Evolutionary conservation across 2,797 vertebrate species (phyloP).

Genomic region (Oreochromis grahami): DNA sequence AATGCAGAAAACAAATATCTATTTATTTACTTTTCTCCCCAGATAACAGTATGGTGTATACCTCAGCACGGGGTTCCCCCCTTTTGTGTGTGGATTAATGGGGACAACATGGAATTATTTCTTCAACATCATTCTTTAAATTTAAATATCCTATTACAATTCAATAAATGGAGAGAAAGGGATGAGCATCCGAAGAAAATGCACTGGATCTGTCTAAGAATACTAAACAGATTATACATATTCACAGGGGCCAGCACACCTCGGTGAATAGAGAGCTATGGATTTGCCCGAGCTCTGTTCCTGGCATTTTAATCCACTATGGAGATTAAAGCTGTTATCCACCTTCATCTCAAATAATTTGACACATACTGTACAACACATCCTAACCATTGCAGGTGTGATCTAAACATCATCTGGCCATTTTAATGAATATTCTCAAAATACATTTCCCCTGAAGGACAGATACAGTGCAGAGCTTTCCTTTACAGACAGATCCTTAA

Average conservation of each 20-base stretch:
- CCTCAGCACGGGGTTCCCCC: not conserved
- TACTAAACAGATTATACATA: constrained; percentile 81
- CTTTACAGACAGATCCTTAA: not conserved
- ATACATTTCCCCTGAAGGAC: not conserved
- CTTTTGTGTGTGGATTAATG: constrained; percentile 28
- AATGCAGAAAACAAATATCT: constrained; percentile 28
- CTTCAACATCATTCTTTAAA: constrained; percentile 53
- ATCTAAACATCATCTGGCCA: not conserved
- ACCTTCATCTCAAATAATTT: constrained; percentile 72
- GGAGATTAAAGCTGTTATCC: constrained; percentile 72
- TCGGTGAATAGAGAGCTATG: constrained; percentile 70
- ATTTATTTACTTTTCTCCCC: not conserved
- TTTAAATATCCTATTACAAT: constrained; percentile 71
- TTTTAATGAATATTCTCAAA: not conserved
- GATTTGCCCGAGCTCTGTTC: constrained; percentile 68
- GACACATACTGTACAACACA: constrained; percentile 32
- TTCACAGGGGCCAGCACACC: constrained; percentile 61
- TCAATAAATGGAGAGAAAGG: constrained; percentile 66
- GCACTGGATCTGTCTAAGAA: constrained; percentile 74
- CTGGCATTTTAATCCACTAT: constrained; percentile 75
- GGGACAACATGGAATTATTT: constrained; percentile 29
- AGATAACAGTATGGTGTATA: not conserved
- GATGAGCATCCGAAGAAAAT: constrained; percentile 60
- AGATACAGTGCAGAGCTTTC: not conserved
- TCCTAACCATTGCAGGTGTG: not conserved